phyloP scores from a whole-genome alignment of 2,888 invertebrate species.

The Lasioglossum figueresi region DNA sequence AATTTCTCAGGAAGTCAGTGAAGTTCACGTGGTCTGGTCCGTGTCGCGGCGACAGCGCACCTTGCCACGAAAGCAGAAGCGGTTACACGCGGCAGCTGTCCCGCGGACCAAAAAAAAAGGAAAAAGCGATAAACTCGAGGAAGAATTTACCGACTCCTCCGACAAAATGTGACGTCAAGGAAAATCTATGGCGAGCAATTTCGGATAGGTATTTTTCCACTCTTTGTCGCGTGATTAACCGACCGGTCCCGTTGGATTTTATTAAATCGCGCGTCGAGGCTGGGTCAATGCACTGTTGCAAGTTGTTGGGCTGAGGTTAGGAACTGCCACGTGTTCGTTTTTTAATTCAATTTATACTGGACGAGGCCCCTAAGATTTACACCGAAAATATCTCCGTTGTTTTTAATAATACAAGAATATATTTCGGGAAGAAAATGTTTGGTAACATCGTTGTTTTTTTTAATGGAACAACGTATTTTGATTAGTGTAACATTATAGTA shows the following conservation, averaged over 20 bases:
- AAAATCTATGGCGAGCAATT: slow-evolving; percentile 18
- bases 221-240: neutral
- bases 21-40: slow-evolving; percentile 15
- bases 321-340: too few species aligned
- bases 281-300: neutral
- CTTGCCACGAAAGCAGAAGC: slow-evolving; percentile 13
- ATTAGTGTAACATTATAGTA: too few species aligned
- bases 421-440: too few species aligned
- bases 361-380: too few species aligned
- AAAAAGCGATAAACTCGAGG: slow-evolving; percentile 8
- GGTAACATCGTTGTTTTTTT: too few species aligned
- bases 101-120: neutral
- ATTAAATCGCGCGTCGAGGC: neutral
- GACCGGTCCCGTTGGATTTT: neutral
- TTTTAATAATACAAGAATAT: too few species aligned
- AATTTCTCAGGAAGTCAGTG: slow-evolving; percentile 26
- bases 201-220: neutral
- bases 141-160: slow-evolving; percentile 10
- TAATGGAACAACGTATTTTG: too few species aligned
- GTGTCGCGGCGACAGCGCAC: slow-evolving; percentile 2
- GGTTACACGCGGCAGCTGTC: slow-evolving; percentile 20
- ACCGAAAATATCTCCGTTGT: too few species aligned
- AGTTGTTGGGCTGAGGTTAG: neutral
- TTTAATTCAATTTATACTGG: too few species aligned
- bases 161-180: neutral